Evolutionary conservation across 2,113 vertebrate species (phyloP), one percentile per base, ranked within the genome.

Genomic region (Rhadina sibilatrix): DNA sequence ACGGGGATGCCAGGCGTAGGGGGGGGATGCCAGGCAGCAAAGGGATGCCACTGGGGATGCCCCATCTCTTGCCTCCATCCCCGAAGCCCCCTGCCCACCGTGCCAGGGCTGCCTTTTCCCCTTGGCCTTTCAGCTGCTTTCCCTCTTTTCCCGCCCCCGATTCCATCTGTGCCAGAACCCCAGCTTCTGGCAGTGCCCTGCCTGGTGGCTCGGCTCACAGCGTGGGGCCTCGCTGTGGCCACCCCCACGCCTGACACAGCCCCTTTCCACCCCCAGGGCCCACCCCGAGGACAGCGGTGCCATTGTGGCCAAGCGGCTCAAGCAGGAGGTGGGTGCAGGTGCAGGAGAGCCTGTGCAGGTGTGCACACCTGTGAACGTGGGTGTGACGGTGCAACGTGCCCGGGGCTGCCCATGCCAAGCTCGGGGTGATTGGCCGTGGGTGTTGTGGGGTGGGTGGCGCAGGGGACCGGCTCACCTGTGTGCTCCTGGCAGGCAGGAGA

Each of bases 321-420:
- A 99, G 96, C 98, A 99, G 40, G 99, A 99, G 98, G 99, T 99
- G 92, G 95, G 98, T 40, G 65, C 18, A 68, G 64, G 72, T 70
- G 40, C 19, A 25, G 33, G 57, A 21, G 28, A 33, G 60, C 12
- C 6, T 23, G 59, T 20, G 59, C 86, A 81, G 87, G 69, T 74
- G 77, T n/a, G 87, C 87, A 40, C 87, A 89, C 70, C 78, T 68
- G 87, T 4, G n/a, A 60, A 47, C 3, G 20, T 25, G 49, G 69
- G 79, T 1, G 50, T 33, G 83, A 16, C 3, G 2, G 16, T 2
- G 9, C 44, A 3, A 31, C 15, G 9, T 46, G 65, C 63, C 61
- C 0, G 1, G 57, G 71, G 66, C 54, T 76, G 75, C 64, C 46
- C n/a, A 3, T 15, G 21, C 60, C 12, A 4, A 5, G 54, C 76